Evolutionary conservation across 2,113 vertebrate species (phyloP).

Genomic region (Climacteris rufus): DNA sequence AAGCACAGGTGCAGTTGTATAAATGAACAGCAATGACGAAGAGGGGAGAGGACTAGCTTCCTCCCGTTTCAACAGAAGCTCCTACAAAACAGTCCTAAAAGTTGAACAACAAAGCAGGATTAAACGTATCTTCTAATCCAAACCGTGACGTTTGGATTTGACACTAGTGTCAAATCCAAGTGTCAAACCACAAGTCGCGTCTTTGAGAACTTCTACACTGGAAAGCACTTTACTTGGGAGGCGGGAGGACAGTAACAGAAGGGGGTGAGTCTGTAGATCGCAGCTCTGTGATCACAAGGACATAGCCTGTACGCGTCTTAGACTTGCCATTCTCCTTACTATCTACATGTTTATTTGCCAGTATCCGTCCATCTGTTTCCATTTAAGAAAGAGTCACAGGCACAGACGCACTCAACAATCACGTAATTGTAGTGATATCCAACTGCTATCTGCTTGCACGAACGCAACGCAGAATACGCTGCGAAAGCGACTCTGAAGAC

Average conservation of each 20-base stretch:
- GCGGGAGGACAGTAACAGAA: rapidly evolving
- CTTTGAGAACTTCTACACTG: neutral
- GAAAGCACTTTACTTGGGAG: neutral
- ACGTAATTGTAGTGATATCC: rapidly evolving
- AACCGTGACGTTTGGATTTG: neutral
- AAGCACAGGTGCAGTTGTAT: neutral
- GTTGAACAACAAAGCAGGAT: neutral
- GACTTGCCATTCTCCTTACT: neutral
- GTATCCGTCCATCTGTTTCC: rapidly evolving
- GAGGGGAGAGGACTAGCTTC: neutral
- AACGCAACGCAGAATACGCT: neutral
- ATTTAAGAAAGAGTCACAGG: neutral
- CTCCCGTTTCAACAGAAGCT: neutral
- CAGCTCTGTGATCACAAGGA: neutral
- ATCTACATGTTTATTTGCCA: rapidly evolving
- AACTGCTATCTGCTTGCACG: rapidly evolving
- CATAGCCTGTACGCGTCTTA: rapidly evolving
- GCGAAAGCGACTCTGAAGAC: neutral
- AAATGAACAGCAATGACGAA: rapidly evolving
- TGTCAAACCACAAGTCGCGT: neutral
- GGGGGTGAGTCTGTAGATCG: neutral
- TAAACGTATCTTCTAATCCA: neutral
- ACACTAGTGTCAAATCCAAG: too few species aligned
- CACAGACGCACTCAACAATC: neutral
- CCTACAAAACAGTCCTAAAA: neutral